phyloP scores from a whole-genome alignment of 1,140 invertebrate species.

The Bilobella aurantiaca region DNA sequence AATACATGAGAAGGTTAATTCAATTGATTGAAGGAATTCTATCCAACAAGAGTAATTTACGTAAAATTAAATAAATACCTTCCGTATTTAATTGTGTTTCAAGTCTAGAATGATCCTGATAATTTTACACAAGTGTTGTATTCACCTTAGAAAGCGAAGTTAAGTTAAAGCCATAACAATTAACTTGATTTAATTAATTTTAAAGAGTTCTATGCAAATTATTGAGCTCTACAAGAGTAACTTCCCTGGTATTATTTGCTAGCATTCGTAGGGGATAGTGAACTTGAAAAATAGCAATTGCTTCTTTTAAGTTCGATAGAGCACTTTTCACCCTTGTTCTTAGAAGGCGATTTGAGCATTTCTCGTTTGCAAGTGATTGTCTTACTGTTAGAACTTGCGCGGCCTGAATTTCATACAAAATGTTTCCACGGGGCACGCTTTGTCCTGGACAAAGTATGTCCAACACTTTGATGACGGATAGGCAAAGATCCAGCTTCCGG shows the following conservation, averaged over 20 bases:
- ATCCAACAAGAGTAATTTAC: too few species aligned
- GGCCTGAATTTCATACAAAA: constrained; percentile 33
- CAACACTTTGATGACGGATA: constrained; percentile 54
- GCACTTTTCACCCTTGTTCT: constrained; percentile 18
- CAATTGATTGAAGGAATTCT: too few species aligned
- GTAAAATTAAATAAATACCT: too few species aligned
- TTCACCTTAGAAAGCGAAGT: too few species aligned
- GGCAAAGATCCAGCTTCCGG: constrained; percentile 61
- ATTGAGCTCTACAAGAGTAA: constrained; percentile 25
- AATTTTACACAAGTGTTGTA: too few species aligned
- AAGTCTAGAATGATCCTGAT: too few species aligned
- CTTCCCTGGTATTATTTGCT: constrained; percentile 19
- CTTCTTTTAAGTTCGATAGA: constrained; percentile 22
- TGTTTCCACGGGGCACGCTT: constrained; percentile 54
- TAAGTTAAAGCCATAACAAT: too few species aligned
- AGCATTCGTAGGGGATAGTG: constrained; percentile 28
- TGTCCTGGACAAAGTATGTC: constrained; percentile 63
- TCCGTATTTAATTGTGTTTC: too few species aligned
- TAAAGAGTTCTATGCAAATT: too few species aligned
- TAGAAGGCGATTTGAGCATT: constrained; percentile 21
- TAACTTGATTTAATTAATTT: too few species aligned
- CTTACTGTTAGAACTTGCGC: constrained; percentile 25
- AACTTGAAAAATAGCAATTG: constrained; percentile 29
- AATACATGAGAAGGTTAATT: too few species aligned
- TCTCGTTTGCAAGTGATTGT: constrained; percentile 19